These are phyloP conservation scores for Grammomys dolichurus DNA, from an alignment of 2,113 vertebrate genomes.

Conservation along the genomic window DNA sequence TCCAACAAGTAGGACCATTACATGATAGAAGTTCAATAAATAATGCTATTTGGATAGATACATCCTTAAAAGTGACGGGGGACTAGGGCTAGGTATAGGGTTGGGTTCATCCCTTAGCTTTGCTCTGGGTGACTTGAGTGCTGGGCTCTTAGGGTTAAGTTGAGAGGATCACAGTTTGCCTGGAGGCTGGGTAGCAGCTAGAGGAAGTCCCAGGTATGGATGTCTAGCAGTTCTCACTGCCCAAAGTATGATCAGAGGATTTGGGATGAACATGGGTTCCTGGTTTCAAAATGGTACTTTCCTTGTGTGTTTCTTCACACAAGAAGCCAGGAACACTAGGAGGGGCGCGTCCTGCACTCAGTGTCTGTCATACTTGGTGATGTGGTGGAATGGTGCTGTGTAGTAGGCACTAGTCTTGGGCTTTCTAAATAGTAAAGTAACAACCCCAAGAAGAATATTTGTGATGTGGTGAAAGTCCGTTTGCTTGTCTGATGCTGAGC, in stretches of 20 bases:
- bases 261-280: neutral
- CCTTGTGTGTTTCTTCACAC: neutral
- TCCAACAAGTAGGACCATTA: neutral
- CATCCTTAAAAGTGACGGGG: neutral
- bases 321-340: neutral
- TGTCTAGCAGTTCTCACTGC: neutral
- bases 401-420: neutral
- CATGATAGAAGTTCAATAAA: neutral
- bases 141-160: neutral
- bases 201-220: neutral
- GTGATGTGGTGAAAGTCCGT: neutral
- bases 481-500: neutral
- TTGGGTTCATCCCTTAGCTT: neutral
- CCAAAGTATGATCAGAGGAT: neutral
- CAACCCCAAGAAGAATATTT: neutral
- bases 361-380: neutral
- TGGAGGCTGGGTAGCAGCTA: neutral
- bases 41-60: neutral
- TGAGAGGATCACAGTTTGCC: neutral
- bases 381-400: neutral
- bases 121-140: neutral
- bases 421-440: neutral
- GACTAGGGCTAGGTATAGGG: neutral
- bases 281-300: slow-evolving; percentile 19
- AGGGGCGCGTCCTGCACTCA: neutral